Base-by-base conservation (phyloP, 1,140 invertebrate genomes). In the Oryzaephilus surinamensis region DNA sequence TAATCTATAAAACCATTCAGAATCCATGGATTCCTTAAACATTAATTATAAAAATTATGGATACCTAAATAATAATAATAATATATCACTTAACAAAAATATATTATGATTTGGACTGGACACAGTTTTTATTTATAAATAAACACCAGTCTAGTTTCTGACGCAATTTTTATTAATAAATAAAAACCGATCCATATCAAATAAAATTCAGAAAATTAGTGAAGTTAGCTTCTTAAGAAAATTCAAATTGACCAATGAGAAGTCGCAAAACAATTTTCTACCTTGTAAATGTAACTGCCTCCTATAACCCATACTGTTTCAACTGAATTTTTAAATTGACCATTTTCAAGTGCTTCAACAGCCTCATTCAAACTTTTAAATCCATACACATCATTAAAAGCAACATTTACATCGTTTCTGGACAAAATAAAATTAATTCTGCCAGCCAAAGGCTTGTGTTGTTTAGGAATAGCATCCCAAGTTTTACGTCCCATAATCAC, bases 401-500 rank as follows among this genome's bases (percentile, higher is more conserved):
- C 63, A 2, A 72, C 62, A 36, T 55, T 24, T 35, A 65, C 46
- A 5, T 62, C 38, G 1, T 69, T 66, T 44, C 61, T 75, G 30
- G 84, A 87, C 0, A 97, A 58, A 4, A 98, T 77, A 41, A 97
- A 73, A 63, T 97, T 97, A 4, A 94, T 65, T 46, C 94, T 69
- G 18, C 76, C 64, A 3, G 52, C 38, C 1, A 97, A 61, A 0
- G 93, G 93, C 30, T 82, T 70, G 55, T 74, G 84, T 53, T 85
- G 88, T 7, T 63, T 55, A 0, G 93, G 94, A 39, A 97, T 89
- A 10, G 82, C 84, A 39, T 91, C 81, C 82, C 89, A 98, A 0
- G 93, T 96, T 47, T 74, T 80, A 39, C 87, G 64, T 1, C 93
- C 94, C 93, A 97, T 97, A 7, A 98, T 75, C 0, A 97, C 87